Percentiles rank a stretch among this genome's conserved stretches.
phyloP scores from a whole-genome alignment of 2,888 invertebrate genomes.

The Bedellia somnulentella region DNA sequence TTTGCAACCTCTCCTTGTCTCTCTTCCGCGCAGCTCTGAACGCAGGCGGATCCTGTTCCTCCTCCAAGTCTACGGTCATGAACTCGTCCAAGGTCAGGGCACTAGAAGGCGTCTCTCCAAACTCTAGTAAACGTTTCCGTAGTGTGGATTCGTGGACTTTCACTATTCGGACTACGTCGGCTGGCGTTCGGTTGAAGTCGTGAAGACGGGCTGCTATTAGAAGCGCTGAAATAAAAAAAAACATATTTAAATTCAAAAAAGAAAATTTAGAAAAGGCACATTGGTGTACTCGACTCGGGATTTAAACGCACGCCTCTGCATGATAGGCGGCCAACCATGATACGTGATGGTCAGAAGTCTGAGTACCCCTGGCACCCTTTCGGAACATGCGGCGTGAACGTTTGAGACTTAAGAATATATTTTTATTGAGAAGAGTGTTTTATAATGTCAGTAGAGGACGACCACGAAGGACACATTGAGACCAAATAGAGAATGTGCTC shows the following conservation, averaged over 20 bases:
- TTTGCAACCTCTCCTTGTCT: conserved; percentile 82
- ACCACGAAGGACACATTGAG: too few relatives aligned
- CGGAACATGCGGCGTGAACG: too few relatives aligned
- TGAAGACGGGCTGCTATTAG: conserved; percentile 93
- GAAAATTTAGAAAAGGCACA: too few relatives aligned
- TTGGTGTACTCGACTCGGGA: too few relatives aligned
- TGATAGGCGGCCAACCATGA: too few relatives aligned
- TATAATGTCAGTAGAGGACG: too few relatives aligned
- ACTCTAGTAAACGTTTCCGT: conserved; percentile 88
- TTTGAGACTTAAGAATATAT: too few relatives aligned
- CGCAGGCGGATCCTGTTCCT: conserved; percentile 94
- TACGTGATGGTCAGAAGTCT: too few relatives aligned
- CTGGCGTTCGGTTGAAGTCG: conserved; percentile 83
- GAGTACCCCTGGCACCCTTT: too few relatives aligned
- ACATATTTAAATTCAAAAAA: not conserved
- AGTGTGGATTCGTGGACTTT: conserved; percentile 94
- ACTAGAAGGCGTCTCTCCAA: conserved; percentile 95
- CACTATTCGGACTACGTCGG: conserved; percentile 90
- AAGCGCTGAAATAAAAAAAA: conserved; percentile 67
- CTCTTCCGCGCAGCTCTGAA: conserved; percentile 89
- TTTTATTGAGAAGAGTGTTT: too few relatives aligned
- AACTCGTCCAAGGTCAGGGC: conserved; percentile 95
- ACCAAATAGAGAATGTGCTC: too few relatives aligned
- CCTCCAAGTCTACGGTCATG: conserved; percentile 93
- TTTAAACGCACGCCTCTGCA: too few relatives aligned